Base-by-base conservation (phyloP, 2,797 vertebrate species). In the Psittacula echo region DNA sequence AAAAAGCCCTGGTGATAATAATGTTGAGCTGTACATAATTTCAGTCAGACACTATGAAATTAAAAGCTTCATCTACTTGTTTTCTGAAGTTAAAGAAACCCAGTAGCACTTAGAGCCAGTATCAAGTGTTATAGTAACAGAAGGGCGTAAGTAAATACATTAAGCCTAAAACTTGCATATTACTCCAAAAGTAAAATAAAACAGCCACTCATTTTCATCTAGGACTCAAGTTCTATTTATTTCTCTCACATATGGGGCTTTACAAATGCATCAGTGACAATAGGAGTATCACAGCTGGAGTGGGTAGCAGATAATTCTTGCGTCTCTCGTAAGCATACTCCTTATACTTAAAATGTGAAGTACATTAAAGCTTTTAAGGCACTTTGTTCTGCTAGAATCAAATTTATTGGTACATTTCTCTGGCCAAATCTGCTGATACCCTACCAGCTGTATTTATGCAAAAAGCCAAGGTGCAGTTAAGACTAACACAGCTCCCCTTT, bases 241-340 rank as follows among this genome's bases (percentile, higher is more conserved):
- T 53, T 65, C 54, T 90, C 60, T 64, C 37, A 82, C 37, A 29
- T 20, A 72, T 95, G 85, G 39, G 85, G 78, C 30, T 97, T 96
- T 65, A 94, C 21, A 77, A 68, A 78, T 2, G 74, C 81, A 67
- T 42, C 81, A 23, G 93, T 89, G 48, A 95, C 29, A 56, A 89
- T 6, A 22, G 81, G 34, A 97, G 77, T 47, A 95, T 89, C 18
- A 78, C 90, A 42, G 90, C 32, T n/a, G 73, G 87, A 65, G 82
- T 56, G 68, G 70, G 67, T 14, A 92, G 78, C 85, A 94, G 13
- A 45, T 44, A 51, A 50, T 58, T 76, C 15, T 95, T 37, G 20
- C 78, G 85, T 42, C 44, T 94, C 67, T 89, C 94, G 58, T 85
- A 95, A 92, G 76, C 74, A 32, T 62, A 75, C 3, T 70, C 39